Base-by-base conservation (phyloP, 2,113 vertebrate genomes). In the Oostethus manadensis region DNA sequence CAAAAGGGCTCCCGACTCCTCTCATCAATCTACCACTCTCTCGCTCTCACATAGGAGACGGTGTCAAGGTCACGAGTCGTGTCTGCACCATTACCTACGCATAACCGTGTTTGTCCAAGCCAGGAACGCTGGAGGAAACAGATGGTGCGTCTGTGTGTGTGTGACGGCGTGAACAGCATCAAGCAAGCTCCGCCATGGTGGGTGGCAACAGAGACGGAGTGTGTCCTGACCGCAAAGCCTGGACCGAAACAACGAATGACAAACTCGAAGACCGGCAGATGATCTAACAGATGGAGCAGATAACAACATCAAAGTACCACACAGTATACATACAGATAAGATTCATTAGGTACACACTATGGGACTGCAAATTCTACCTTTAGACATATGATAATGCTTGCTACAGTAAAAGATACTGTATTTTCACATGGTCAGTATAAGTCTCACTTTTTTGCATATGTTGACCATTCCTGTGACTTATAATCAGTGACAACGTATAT, bases 1-100 rank as follows among this genome's bases (percentile, higher is more conserved):
- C 76, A 81, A 81, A 82, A 77, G 65, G 68, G 56, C 62, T 65
- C 49, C 51, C 16, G 60, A 57, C 77, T 77, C 71, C 77, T 76
- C 73, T 79, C 84, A 87, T 88, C 84, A 84, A 84, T 86, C 86
- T 80, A 56, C 42, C 71, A 45, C 70, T 66, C 49, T 23, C 57
- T 47, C 56, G 53, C 51, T 50, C 87, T 80, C 84, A 87, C 78
- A 55, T 62, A 73, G 72, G 70, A 86, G 77, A 76, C 75, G 74
- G 79, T 82, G 86, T 89, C 87, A 90, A 90, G 88, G 88, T 90
- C 86, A 77, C 79, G 70, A 86, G 73, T 88, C 84, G 80, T 74
- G 85, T 85, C 81, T 60, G 80, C 86, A 68, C 80, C 88, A 89
- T 89, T 89, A 88, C 84, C 83, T 82, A 80, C 84, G 82, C 83